Conservation (phyloP, 92 coral and sea anemone species). For the Zoanthus gigantus region DNA sequence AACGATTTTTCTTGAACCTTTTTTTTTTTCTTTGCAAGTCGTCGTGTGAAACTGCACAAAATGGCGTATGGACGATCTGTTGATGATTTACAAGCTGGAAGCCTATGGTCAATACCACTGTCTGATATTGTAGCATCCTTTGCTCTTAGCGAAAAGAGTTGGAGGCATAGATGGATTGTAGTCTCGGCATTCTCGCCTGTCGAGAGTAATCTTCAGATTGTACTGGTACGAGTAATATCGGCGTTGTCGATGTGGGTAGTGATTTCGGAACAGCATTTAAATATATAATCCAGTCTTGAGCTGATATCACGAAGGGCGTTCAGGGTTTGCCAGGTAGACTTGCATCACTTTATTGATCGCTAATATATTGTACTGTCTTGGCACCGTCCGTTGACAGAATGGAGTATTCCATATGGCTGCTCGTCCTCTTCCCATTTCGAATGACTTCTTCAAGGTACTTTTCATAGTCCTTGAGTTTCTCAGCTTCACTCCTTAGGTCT, state of each 20-base stretch:
- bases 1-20: too few species aligned
- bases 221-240: neutral
- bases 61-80: too few species aligned
- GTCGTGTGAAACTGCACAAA: too few species aligned
- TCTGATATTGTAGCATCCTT: too few species aligned
- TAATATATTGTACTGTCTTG: slow-evolving; percentile 1
- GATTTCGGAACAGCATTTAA: too few species aligned
- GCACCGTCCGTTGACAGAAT: neutral
- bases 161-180: too few species aligned
- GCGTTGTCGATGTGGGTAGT: neutral
- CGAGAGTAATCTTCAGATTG: neutral
- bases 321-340: neutral
- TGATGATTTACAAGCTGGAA: too few species aligned
- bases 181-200: too few species aligned
- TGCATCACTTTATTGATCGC: neutral
- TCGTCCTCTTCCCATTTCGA: neutral
- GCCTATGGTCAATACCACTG: too few species aligned
- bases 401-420: neutral
- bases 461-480: neutral
- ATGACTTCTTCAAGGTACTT: neutral
- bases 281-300: too few species aligned
- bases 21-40: too few species aligned
- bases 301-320: neutral
- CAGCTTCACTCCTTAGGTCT: neutral
- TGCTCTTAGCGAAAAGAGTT: too few species aligned